Evolutionary conservation across 2,888 invertebrate species (phyloP).

Genomic region (Conus canariensis): DNA sequence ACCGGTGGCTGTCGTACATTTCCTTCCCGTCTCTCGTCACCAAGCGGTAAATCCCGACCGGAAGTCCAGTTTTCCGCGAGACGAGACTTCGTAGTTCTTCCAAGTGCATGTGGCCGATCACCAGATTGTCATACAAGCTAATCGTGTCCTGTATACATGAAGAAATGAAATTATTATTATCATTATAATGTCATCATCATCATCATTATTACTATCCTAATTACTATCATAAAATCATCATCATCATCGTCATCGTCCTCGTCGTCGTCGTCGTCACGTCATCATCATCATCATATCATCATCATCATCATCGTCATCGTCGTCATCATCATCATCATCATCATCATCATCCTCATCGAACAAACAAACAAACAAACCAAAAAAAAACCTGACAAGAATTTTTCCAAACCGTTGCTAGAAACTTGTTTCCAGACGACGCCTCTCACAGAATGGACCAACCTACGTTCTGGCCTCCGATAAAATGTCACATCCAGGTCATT

Average conservation of each 20-base stretch:
- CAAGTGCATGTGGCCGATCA: slow-evolving; percentile 64
- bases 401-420: too few species aligned
- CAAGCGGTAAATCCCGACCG: slow-evolving; percentile 76
- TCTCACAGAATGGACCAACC: too few species aligned
- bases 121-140: slow-evolving; percentile 67
- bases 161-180: background rate
- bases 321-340: background rate
- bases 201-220: background rate
- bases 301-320: too few species aligned
- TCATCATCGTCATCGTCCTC: background rate
- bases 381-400: too few species aligned
- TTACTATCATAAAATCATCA: background rate
- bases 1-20: slow-evolving; percentile 73
- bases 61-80: slow-evolving; percentile 74
- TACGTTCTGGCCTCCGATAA: too few species aligned
- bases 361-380: too few species aligned
- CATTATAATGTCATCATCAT: background rate
- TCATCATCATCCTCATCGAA: background rate
- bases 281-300: background rate
- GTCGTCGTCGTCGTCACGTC: background rate
- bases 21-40: slow-evolving; percentile 66
- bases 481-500: too few species aligned
- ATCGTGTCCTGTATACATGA: slow-evolving; percentile 57
- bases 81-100: slow-evolving; percentile 71
- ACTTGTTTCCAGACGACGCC: too few species aligned